Base-by-base conservation (phyloP, 2,113 vertebrate genomes). In the Zosterops pallidus region DNA sequence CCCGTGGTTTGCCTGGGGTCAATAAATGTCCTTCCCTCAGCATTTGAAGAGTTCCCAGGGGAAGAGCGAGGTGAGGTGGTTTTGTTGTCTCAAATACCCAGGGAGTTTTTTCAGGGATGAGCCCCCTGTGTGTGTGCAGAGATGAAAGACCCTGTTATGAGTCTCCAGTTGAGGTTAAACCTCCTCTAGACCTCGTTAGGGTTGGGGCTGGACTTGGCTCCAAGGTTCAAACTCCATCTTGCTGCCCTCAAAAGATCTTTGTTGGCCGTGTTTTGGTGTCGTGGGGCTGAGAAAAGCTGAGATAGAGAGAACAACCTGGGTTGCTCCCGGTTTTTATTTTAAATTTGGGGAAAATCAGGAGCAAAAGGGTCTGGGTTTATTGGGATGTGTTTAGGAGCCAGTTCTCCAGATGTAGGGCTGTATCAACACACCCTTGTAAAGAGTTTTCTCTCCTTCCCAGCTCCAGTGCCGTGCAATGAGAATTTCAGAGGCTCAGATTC, bases 211-310 rank as follows among this genome's bases (percentile, higher is more conserved):
- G 82, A 63, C 59, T 88, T 63, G 79, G 88, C 88, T 88, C 76
- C 37, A 0, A 71, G 83, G 88, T 83, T 93, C 90, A 83, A 62
- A 81, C 88, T 92, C 79, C 79, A 90, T 97, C 92, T 96, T 96
- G 92, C 79, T 96, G 59, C 85, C 93, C 56, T 96, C 92, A 94
- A 95, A 95, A 96, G 94, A 90, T 83, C 95, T 94, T 94, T 96
- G 90, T 96, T 89, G 35, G 46, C 53, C 1, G 0, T 82, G 70
- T 75, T 94, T 91, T 89, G 16, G 0, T 12, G 69, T 64, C 39
- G 2, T 11, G 49, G 35, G 39, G 83, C 84, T 29, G 60, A 56
- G 57, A 78, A 64, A 71, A 91, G 74, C 19, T 68, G 87, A 71
- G 67, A 39, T 9, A 52, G 1, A 6, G 35, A 39, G 60, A 19